Base-by-base conservation (phyloP, 1,140 invertebrate genomes). In the Scaptomyza montana region DNA sequence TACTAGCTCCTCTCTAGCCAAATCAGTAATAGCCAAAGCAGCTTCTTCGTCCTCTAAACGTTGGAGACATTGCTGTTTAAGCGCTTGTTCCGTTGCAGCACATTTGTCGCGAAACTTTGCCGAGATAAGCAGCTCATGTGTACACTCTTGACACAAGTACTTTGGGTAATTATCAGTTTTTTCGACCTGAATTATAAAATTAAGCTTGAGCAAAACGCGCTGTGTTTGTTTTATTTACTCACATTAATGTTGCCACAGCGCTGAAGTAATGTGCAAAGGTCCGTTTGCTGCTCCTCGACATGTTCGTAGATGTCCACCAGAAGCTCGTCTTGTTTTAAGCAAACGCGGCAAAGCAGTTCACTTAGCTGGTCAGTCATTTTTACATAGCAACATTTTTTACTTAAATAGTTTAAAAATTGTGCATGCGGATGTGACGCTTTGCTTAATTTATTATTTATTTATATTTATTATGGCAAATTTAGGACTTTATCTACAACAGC, bases 61-160 rank as follows among this genome's bases (percentile, higher is more conserved):
- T 21, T 33, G 28, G 8, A 13, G 16, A 7, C n/a, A 13, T 45
- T 25, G 13, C 25, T 61, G 25, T 6, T 25, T 51, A 0, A 69
- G 28, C 10, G 45, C 19, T 33, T 72, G 59, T 13, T 86, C 60
- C 0, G 78, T 66, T 3, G 65, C 43, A 1, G 13, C 45, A 45
- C 79, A 90, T 59, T 90, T 90, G 6, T 68, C 51, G 2, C 79
- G 77, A 61, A 90, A 87, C 60, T 77, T 84, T 13, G 78, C 81
- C 0, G 77, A 30, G 5, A 80, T 78, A 5, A 84, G 50, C 2
- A 90, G 67, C 46, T 87, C 79, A 2, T 72, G 74, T 19, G 81
- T 80, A 19, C 87, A 84, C 28, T 73, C 70, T 49, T 77, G 74
- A 19, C 82, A 87, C 13, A 87, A 45, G 36, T 73, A 84, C 60